Evolutionary conservation across 2,113 vertebrate species (phyloP).

Genomic region (Bagarius yarrelli): DNA sequence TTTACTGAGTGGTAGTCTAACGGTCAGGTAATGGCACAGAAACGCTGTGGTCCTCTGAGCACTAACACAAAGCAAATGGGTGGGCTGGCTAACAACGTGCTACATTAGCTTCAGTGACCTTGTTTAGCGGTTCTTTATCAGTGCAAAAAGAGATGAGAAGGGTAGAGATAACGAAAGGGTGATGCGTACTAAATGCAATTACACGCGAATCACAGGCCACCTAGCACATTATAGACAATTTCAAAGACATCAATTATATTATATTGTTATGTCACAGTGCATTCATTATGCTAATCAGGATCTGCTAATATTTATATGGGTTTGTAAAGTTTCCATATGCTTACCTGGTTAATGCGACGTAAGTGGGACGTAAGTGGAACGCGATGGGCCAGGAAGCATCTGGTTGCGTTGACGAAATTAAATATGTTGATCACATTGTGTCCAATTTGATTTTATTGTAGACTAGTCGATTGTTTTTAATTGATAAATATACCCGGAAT

Average conservation of each 20-base stretch:
- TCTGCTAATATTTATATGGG: not conserved
- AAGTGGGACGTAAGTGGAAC: not conserved
- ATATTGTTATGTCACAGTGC: conserved; percentile 5
- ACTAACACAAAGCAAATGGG: conserved; percentile 48
- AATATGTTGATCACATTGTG: not conserved
- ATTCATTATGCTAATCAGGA: conserved; percentile 31
- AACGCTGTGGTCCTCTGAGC: conserved; percentile 55
- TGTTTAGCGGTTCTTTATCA: conserved; percentile 50
- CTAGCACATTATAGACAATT: conserved; percentile 24
- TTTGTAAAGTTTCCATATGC: not conserved
- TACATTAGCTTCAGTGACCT: conserved; percentile 54
- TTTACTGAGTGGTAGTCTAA: not conserved
- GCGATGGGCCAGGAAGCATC: not conserved
- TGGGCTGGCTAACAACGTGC: conserved; percentile 3
- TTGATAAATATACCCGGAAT: not conserved
- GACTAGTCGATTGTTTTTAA: not conserved
- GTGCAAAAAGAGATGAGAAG: conserved; percentile 20
- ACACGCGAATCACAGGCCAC: conserved; percentile 9
- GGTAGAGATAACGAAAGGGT: conserved; percentile 6
- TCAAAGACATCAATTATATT: conserved; percentile 24
- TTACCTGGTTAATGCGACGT: not conserved
- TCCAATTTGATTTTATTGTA: not conserved
- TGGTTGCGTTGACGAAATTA: not conserved
- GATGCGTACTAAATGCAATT: conserved; percentile 25
- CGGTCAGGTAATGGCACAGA: conserved; percentile 50